Evolutionary conservation across 2,888 invertebrate genomes (phyloP), one percentile per base, ranked within the genome.

Genomic region (Papilio gigon): DNA sequence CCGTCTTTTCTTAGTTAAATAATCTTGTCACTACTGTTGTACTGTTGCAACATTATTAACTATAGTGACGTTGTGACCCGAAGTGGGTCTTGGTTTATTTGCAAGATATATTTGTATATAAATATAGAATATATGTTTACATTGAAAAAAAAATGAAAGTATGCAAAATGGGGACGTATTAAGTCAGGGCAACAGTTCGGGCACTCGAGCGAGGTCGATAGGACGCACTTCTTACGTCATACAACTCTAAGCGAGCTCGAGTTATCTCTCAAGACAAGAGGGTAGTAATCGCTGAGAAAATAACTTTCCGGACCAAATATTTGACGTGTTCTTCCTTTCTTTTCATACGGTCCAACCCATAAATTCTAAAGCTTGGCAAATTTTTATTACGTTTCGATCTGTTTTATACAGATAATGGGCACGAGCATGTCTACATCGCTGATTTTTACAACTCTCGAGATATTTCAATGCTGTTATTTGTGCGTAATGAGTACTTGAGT

Each of bases 151-250:
- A 44, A 14, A 17, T 47, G 12, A 47, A 27, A 27, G n/a, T 14
- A 27, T 30, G 25, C 27, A 33, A 56, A 61, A 62, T 56, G 42
- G 17, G 62, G 62, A 56, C 67, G 67, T 42, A 63, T 64, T 64
- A 37, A 58, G 63, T 14, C 8, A 35, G 56, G 47, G 20, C 59
- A 63, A 63, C 40, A 64, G 63, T 63, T 40, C 42, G 47, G 35
- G 42, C 42, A 44, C 62, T 67, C 47, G 11, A 44, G 27, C 44
- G 44, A 44, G 67, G 67, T 67, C 67, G 58, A 67, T 67, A 63
- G 67, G 63, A 63, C 67, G 63, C 35, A 62, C 33, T 62, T 62
- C 62, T 63, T 63, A 68, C 44, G 63, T 68, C 63, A 63, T 37
- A 33, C 60, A 25, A 60, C 63, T 53, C 27, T 68, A 62, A 68